Base-by-base conservation (phyloP, 2,888 invertebrate species). In the Drosophila robusta region DNA sequence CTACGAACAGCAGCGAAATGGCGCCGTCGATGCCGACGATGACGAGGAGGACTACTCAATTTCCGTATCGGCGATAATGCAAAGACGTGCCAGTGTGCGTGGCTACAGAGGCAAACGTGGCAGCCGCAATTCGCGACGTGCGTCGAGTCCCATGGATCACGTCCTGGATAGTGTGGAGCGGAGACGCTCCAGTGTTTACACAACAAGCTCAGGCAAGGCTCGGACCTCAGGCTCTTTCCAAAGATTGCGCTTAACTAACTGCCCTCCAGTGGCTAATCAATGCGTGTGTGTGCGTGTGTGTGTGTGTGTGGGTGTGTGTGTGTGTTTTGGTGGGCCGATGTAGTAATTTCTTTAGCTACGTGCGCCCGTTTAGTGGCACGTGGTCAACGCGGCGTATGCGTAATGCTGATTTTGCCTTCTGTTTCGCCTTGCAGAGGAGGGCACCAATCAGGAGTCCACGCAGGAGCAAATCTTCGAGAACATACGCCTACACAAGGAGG, bases 391-490 rank as follows among this genome's bases (percentile, higher is more conserved):
- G 74, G 70, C 83, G 80, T 75, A 72, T 86, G 77, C 78, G 80
- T 83, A 72, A 54, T 80, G 96, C 95, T 56, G 67, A 36, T 67
- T 44, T 49, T 42, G 39, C 29, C 36, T 49, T 29, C 29, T 34
- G 0, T 12, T 34, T 12, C 34, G 4, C 4, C 12, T 46, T 24
- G 24, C 96, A 91, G 97, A 97, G 68, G 97, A 96, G 72, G 93
- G 94, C 79, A 91, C 93, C 63, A 92, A 93, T 41, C 92, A 93
- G 67, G 93, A 93, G 81, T 95, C 95, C 76, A 95, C 95, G 0
- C 96, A 97, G 90, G 97, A 97, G 89, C 96, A 97, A 92, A 97
- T 98, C 75, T 96, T 96, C 90, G 97, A 97, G 92, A 98, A 97
- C 89, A 95, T 98, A 67, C 95, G 96, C 76, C 93, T 98, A 34